These are phyloP conservation scores for Peromyscus attwateri DNA, from an alignment of 2,797 vertebrate species.

Conservation along the genomic window DNA sequence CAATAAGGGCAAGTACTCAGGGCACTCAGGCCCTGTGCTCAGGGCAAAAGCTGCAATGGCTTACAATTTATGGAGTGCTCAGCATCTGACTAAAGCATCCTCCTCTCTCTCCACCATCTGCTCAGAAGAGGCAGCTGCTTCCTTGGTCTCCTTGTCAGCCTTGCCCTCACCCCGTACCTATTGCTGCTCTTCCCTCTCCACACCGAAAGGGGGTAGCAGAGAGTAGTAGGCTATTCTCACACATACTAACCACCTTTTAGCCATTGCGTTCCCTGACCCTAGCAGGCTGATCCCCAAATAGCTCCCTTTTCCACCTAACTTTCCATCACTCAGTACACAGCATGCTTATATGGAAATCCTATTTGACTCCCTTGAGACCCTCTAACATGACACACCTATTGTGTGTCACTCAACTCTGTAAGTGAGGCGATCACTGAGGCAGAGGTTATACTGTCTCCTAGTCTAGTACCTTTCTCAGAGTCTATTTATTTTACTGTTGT, in stretches of 20 bases:
- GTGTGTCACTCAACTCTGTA: background rate
- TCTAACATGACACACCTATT: background rate
- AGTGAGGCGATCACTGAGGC: background rate
- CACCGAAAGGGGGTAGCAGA: conserved; percentile 70
- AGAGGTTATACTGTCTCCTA: background rate
- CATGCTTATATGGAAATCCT: fast-evolving
- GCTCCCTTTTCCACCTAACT: background rate
- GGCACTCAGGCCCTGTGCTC: background rate
- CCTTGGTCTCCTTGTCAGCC: background rate
- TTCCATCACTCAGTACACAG: background rate
- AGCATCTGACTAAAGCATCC: background rate
- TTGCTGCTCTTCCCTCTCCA: background rate
- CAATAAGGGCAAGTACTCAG: background rate
- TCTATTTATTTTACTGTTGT: background rate
- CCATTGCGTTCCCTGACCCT: background rate
- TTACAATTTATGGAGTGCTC: background rate
- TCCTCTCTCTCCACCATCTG: background rate
- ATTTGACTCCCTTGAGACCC: background rate
- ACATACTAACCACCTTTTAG: no score
- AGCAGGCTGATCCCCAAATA: background rate
- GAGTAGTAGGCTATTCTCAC: background rate
- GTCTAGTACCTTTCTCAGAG: background rate
- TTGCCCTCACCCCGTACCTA: background rate
- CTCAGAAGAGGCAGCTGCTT: no score
- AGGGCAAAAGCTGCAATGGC: no score